Percentiles rank a stretch among this genome's conserved stretches.
Conservation (phyloP, 2,113 vertebrate genomes). For the Leucopternis melanops region DNA sequence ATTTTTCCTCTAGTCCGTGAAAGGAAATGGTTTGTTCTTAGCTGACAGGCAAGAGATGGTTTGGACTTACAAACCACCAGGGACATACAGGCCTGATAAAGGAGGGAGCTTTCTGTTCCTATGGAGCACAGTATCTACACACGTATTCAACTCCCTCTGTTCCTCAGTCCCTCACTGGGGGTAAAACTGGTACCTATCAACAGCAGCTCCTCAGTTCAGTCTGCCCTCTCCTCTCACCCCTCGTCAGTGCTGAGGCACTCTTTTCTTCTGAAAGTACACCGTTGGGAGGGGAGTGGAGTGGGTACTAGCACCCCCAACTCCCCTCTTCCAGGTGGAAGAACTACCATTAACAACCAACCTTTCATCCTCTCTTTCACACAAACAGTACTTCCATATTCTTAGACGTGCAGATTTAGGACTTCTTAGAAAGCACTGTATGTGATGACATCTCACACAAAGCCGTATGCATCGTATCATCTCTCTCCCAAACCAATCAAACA, state of each 20-base stretch:
- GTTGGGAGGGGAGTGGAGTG: fast-evolving
- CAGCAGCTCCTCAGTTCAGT: neutral
- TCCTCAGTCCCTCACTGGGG: neutral
- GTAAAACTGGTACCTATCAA: neutral
- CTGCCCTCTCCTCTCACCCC: too few species aligned
- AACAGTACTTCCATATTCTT: neutral
- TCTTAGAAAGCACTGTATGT: neutral
- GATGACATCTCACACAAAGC: neutral
- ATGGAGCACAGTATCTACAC: neutral
- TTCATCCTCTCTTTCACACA: neutral
- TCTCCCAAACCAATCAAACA: neutral
- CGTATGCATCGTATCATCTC: fast-evolving
- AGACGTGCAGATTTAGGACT: neutral
- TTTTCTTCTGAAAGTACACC: neutral
- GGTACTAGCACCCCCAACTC: neutral
- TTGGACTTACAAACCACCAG: neutral
- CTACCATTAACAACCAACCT: neutral
- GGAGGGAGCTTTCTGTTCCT: neutral
- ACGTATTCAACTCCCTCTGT: neutral
- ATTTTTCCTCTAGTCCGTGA: neutral
- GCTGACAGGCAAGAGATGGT: neutral
- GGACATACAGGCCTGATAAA: neutral
- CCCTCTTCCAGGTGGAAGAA: neutral
- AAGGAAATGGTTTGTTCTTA: neutral
- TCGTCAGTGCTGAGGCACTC: neutral